Conservation (phyloP, 1,140 invertebrate species). For the Grapholita molesta region DNA sequence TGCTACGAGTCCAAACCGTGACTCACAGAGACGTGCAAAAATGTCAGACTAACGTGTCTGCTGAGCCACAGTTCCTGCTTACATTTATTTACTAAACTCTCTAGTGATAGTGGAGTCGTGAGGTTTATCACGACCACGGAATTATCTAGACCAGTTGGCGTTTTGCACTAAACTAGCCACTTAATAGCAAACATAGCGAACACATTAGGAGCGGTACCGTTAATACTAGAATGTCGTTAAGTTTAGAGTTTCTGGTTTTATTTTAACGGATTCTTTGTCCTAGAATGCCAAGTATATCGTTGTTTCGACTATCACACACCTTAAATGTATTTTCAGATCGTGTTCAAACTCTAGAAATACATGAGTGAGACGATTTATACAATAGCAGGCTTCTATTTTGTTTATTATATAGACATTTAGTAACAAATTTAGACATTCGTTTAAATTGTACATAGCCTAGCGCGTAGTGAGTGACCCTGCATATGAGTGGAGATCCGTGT, state of each 20-base stretch:
- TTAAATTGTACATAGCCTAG: no score
- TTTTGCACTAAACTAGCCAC: not conserved
- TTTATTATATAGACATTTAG: no score
- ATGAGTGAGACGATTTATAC: no score
- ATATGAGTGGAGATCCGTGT: no score
- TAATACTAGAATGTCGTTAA: not conserved
- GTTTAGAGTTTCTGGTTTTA: not conserved
- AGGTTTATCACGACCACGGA: not conserved
- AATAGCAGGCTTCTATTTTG: no score
- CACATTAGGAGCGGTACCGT: not conserved
- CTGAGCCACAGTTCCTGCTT: not conserved
- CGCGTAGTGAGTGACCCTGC: no score
- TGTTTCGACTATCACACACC: no score
- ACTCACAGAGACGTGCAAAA: not conserved
- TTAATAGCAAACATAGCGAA: not conserved
- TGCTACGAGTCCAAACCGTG: not conserved
- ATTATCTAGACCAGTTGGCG: not conserved
- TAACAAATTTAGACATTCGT: no score
- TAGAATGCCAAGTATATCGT: not conserved
- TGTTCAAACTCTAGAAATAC: no score
- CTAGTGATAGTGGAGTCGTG: not conserved
- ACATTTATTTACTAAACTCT: not conserved
- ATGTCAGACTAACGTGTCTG: not conserved
- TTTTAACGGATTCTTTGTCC: not conserved
- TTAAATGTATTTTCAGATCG: no score